Conservation (phyloP, 2,113 vertebrate genomes). For the Cinclus cinclus region DNA sequence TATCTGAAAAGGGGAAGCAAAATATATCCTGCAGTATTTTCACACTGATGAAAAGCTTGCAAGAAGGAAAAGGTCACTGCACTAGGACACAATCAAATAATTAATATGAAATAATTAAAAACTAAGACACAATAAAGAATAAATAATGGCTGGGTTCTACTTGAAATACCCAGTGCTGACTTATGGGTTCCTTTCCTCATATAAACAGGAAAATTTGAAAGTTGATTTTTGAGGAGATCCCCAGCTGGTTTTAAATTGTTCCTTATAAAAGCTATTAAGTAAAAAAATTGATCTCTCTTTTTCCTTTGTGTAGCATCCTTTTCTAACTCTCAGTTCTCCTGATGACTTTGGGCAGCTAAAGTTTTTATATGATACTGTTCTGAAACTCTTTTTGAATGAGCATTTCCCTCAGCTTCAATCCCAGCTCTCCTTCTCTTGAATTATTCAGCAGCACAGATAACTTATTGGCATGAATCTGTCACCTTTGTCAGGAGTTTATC, state of each 20-base stretch:
- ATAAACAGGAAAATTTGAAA: not conserved
- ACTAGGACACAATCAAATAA: conserved; percentile 51
- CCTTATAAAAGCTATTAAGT: not conserved
- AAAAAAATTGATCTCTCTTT: not conserved
- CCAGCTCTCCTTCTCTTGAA: not conserved
- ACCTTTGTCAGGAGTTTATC: conserved; percentile 48
- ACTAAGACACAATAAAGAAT: not conserved
- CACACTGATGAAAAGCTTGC: conserved; percentile 18
- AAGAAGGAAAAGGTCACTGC: conserved; percentile 17
- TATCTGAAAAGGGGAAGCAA: conserved; percentile 53
- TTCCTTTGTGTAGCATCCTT: not conserved
- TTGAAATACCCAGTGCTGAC: not conserved
- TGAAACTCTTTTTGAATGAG: not conserved
- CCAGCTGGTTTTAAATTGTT: not conserved
- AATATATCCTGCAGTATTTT: conserved; percentile 58
- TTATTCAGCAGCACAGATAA: conserved; percentile 50
- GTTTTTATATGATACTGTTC: not conserved
- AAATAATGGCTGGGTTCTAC: not conserved
- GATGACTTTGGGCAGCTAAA: not conserved
- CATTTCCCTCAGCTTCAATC: not conserved
- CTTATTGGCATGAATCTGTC: conserved; percentile 46
- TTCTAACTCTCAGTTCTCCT: not conserved
- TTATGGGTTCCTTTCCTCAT: not conserved
- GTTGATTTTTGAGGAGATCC: not conserved
- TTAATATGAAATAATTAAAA: conserved; percentile 70